Evolutionary conservation across 2,113 vertebrate genomes (phyloP).

Genomic region (pig (Sus scrofa)): T2T-Sscrofa CM000814.6:144373001-144373500

Average conservation of each 20-base stretch:
- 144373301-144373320: no score
- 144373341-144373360: no score
- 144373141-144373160: not conserved
- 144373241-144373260: not conserved
- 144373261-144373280: not conserved
- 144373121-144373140: not conserved
- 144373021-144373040: no score
- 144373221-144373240: fast-evolving
- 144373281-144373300: fast-evolving
- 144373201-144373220: not conserved
- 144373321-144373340: not conserved
- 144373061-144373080: no score
- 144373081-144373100: fast-evolving
- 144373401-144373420: no score
- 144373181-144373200: not conserved
- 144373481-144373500: not conserved
- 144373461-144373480: not conserved
- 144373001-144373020: not conserved
- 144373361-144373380: fast-evolving
- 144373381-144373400: fast-evolving
- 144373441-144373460: not conserved
- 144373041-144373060: not conserved
- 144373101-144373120: no score
- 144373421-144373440: not conserved
- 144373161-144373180: fast-evolving